Percentiles rank a stretch among this genome's conserved stretches.
Evolutionary conservation across 2,797 vertebrate genomes (phyloP).

Genomic region (Neopelma chrysocephalum): DNA sequence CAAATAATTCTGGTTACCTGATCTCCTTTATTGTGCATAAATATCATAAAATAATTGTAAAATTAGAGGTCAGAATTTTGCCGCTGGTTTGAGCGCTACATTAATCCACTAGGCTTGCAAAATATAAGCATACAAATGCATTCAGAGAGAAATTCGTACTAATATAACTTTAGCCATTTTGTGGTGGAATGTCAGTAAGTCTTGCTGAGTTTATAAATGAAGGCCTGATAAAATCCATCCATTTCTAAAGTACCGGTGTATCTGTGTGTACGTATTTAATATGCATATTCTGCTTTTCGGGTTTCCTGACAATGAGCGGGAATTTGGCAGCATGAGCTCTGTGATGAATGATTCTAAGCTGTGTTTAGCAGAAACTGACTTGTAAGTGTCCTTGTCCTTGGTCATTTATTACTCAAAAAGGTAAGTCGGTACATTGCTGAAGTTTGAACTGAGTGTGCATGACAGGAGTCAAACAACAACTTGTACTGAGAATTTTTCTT

Average conservation of each 20-base stretch:
- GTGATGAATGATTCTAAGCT: not conserved
- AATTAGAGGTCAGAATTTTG: not conserved
- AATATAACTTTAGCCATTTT: not conserved
- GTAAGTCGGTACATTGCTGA: not conserved
- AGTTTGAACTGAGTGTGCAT: not conserved
- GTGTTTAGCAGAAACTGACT: not conserved
- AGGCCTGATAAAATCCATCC: not conserved
- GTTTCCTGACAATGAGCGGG: accelerated
- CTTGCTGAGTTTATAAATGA: not conserved
- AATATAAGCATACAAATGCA: not conserved
- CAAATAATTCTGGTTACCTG: not conserved
- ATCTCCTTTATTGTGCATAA: not conserved
- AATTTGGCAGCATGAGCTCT: not conserved
- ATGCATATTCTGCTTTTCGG: not conserved
- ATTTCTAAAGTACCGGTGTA: not conserved
- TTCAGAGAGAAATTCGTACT: not conserved
- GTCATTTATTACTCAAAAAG: accelerated
- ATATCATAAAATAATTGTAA: not conserved
- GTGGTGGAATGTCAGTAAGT: not conserved
- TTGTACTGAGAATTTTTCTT: not conserved
- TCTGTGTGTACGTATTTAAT: not conserved
- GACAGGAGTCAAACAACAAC: not conserved
- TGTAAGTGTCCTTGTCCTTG: not conserved
- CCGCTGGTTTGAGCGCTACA: not conserved
- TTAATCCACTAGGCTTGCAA: not conserved